phyloP scores from a whole-genome alignment of 2,113 vertebrate genomes.

The Calidris pugnax region DNA sequence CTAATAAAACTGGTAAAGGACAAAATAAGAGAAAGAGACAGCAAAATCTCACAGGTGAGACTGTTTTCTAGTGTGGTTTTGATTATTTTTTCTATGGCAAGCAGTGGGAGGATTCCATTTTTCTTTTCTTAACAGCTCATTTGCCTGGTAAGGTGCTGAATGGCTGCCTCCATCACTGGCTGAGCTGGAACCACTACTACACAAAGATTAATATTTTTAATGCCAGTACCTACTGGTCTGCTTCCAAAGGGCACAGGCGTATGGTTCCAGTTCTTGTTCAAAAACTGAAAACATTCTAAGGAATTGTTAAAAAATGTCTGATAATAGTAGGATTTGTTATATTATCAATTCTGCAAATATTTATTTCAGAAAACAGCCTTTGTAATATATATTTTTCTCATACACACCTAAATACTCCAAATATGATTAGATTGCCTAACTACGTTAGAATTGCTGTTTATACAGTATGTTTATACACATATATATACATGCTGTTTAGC shows the following conservation, averaged over 20 bases:
- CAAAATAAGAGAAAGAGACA: constrained; percentile 96
- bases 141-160: not conserved
- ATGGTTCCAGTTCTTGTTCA: not conserved
- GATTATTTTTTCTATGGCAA: not conserved
- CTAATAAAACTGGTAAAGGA: constrained; percentile 98
- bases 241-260: not conserved
- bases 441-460: not conserved
- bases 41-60: constrained; percentile 91
- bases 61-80: not conserved
- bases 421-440: not conserved
- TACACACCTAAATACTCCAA: not conserved
- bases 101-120: not conserved
- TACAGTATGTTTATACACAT: not conserved
- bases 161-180: not conserved
- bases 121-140: not conserved
- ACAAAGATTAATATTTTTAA: not conserved
- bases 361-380: not conserved
- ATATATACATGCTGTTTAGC: not conserved
- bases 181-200: not conserved
- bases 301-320: not conserved
- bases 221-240: not conserved
- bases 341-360: not conserved
- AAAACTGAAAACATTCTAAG: not conserved
- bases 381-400: not conserved
- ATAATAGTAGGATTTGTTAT: not conserved